Percentiles rank a stretch among this genome's conserved stretches.
phyloP scores from a whole-genome alignment of 2,888 invertebrate genomes.

The Pyrgus malvae region DNA sequence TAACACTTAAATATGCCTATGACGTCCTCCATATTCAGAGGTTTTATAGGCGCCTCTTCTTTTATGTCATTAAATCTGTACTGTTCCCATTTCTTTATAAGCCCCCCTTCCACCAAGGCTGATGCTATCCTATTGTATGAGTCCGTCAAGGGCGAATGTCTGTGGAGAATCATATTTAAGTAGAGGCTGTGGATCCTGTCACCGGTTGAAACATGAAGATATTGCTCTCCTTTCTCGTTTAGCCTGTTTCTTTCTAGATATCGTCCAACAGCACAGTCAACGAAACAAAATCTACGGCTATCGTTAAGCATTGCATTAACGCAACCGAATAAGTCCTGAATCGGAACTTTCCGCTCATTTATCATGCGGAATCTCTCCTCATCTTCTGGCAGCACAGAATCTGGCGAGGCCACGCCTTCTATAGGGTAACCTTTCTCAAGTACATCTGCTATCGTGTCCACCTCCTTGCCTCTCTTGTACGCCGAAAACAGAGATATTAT shows the following conservation, averaged over 20 bases:
- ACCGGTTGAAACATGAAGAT: constrained; percentile 58
- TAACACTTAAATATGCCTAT: constrained; percentile 59
- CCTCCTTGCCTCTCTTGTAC: constrained; percentile 63
- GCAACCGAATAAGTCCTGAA: constrained; percentile 53
- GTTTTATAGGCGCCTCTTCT: constrained; percentile 55
- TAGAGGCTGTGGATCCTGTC: constrained; percentile 70
- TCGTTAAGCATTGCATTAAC: constrained; percentile 53
- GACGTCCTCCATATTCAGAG: constrained; percentile 55
- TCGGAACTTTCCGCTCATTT: constrained; percentile 55
- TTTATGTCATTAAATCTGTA: constrained; percentile 61
- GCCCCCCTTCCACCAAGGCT: constrained; percentile 61
- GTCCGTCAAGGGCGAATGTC: constrained; percentile 58
- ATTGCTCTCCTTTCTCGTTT: constrained; percentile 64
- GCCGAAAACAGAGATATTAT: constrained; percentile 71
- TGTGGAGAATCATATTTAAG: constrained; percentile 55
- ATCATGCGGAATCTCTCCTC: constrained; percentile 57
- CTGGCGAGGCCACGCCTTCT: constrained; percentile 71
- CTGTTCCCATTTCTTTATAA: constrained; percentile 71
- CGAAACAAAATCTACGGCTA: constrained; percentile 59
- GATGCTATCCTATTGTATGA: constrained; percentile 55
- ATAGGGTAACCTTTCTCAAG: constrained; percentile 62
- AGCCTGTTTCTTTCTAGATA: constrained; percentile 58
- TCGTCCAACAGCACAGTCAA: constrained; percentile 66
- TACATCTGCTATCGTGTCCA: constrained; percentile 69
- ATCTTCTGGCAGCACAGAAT: constrained; percentile 61